Evolutionary conservation across 1,140 invertebrate species (phyloP).

Genomic region (Chrysopa pallens): DNA sequence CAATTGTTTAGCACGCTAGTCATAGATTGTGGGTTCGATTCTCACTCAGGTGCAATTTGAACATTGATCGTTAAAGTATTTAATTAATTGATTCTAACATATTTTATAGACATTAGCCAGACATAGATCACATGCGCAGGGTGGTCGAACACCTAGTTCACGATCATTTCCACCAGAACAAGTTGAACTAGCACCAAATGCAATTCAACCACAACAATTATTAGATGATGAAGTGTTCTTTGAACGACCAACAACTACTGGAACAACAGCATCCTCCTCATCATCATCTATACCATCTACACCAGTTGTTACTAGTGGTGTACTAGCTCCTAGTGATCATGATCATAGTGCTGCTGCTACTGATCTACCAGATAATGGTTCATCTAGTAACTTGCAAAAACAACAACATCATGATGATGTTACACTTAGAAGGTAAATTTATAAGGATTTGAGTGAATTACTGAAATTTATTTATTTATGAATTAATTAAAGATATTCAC

Average conservation of each 20-base stretch:
- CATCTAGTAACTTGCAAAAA: too few species aligned
- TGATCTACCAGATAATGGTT: background rate
- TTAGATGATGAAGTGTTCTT: conserved; percentile 24
- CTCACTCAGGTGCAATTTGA: too few species aligned
- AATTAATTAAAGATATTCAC: too few species aligned
- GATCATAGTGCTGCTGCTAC: conserved; percentile 20
- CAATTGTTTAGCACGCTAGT: too few species aligned
- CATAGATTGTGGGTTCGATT: too few species aligned
- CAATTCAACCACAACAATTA: conserved; percentile 5
- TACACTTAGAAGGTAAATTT: too few species aligned
- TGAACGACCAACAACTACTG: conserved; percentile 14
- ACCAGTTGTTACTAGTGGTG: conserved; percentile 4
- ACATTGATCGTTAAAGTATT: background rate
- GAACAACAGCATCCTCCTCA: conserved; percentile 6
- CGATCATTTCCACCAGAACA: conserved; percentile 31
- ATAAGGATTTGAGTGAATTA: too few species aligned
- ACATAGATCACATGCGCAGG: conserved; percentile 15
- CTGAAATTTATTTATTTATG: too few species aligned
- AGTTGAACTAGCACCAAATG: conserved; percentile 18
- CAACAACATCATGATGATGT: too few species aligned
- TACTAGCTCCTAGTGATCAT: conserved; percentile 14
- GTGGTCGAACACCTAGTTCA: conserved; percentile 25
- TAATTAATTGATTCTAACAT: background rate
- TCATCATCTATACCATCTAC: background rate
- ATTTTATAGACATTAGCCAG: conserved; percentile 26